phyloP scores from a whole-genome alignment of 2,797 vertebrate species.

The Emys orbicularis region DNA sequence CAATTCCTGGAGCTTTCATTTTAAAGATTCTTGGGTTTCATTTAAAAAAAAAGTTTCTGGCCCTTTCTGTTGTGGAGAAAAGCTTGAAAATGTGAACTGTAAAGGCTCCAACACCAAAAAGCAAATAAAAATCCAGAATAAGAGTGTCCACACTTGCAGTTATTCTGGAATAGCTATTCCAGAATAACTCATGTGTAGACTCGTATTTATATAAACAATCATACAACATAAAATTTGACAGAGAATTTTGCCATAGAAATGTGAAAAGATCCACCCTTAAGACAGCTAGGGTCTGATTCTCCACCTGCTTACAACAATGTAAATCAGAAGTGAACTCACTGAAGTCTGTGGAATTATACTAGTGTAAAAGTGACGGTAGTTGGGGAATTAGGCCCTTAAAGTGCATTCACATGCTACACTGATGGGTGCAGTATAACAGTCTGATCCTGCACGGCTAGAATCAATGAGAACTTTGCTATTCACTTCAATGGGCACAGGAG shows the following conservation, averaged over 20 bases:
- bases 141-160: too few relatives aligned
- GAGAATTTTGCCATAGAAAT: not conserved
- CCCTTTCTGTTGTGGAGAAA: not conserved
- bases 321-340: not conserved
- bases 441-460: fast-evolving
- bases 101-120: not conserved
- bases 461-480: not conserved
- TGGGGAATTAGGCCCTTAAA: not conserved
- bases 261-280: not conserved
- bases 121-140: not conserved
- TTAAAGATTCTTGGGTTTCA: not conserved
- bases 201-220: not conserved
- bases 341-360: not conserved
- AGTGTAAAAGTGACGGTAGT: not conserved
- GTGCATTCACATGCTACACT: not conserved
- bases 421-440: not conserved
- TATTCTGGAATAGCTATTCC: not conserved
- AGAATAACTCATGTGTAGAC: not conserved
- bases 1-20: not conserved
- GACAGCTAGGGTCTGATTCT: not conserved
- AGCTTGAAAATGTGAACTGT: not conserved
- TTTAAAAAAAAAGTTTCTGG: not conserved
- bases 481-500: too few relatives aligned
- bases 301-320: fast-evolving
- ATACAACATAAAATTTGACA: not conserved